These are phyloP conservation scores for Romanomermis culicivorax DNA, from an alignment of 2,888 invertebrate species.

Conservation along the genomic window DNA sequence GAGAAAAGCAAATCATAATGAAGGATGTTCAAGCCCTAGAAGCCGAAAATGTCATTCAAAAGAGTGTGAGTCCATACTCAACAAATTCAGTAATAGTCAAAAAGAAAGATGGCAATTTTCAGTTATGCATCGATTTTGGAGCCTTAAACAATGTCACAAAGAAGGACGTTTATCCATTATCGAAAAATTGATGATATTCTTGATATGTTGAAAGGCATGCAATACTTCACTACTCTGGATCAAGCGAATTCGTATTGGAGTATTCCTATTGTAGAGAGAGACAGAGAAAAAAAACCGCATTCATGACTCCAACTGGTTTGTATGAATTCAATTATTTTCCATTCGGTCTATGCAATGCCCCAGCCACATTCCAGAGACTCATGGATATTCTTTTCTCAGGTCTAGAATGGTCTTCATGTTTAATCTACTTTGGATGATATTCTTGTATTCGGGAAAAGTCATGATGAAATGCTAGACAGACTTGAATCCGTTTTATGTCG, in stretches of 20 bases:
- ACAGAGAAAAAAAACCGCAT: slow-evolving; percentile 16
- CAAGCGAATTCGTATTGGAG: slow-evolving; percentile 13
- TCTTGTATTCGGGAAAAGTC: slow-evolving; percentile 13
- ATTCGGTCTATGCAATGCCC: slow-evolving; percentile 17
- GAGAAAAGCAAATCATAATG: too few relatives aligned
- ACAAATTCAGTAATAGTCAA: neutral
- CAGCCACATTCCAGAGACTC: slow-evolving; percentile 16
- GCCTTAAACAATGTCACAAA: slow-evolving; percentile 13
- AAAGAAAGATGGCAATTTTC: slow-evolving; percentile 20
- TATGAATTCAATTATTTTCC: slow-evolving; percentile 19
- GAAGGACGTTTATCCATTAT: slow-evolving; percentile 12
- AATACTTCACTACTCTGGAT: slow-evolving; percentile 13
- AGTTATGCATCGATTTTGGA: slow-evolving; percentile 17
- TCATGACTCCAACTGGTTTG: slow-evolving; percentile 13
- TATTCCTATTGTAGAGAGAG: slow-evolving; percentile 11
- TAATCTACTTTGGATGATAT: slow-evolving; percentile 19
- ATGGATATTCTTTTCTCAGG: slow-evolving; percentile 15
- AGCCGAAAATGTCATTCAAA: too few relatives aligned
- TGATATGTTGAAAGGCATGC: slow-evolving; percentile 8
- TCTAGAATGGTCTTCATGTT: slow-evolving; percentile 13
- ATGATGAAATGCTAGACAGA: slow-evolving; percentile 12
- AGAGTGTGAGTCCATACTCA: too few relatives aligned
- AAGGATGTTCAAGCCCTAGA: too few relatives aligned
- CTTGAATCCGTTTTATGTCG: slow-evolving; percentile 15
- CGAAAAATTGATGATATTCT: slow-evolving; percentile 12